A percentile compares a stretch with the other conserved stretches of the same genome.
These are phyloP conservation scores for Clytia hemisphaerica DNA, from an alignment of 30 jellyfish, hydroid and myxozoan genomes.

Conservation along the genomic window DNA sequence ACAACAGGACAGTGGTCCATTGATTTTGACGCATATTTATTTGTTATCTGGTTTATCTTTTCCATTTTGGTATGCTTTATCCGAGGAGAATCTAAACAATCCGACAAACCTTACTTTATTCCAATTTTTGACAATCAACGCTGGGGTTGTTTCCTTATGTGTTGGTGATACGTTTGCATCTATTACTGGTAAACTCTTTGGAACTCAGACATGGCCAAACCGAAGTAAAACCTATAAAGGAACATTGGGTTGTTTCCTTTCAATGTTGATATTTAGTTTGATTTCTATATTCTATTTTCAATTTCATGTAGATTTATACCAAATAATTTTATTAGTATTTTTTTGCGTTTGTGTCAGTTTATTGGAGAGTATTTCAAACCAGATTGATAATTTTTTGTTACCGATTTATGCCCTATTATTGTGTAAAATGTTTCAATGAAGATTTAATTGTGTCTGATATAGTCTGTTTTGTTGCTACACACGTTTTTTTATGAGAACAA, in stretches of 20 bases:
- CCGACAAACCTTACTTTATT: not conserved
- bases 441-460: too few species aligned
- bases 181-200: conserved; percentile 63
- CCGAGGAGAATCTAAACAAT: too few species aligned
- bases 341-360: conserved; percentile 26
- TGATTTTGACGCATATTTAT: conserved; percentile 68
- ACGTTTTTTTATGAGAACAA: too few species aligned
- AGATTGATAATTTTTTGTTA: conserved; percentile 73
- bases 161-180: conserved; percentile 96
- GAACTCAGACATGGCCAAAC: conserved; percentile 29
- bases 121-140: not conserved
- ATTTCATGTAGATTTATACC: not conserved
- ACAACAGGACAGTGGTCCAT: conserved; percentile 63
- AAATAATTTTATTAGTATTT: not conserved
- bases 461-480: too few species aligned
- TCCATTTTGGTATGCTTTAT: conserved; percentile 53
- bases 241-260: conserved; percentile 24
- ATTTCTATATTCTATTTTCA: not conserved
- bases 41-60: conserved; percentile 60
- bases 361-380: conserved; percentile 60
- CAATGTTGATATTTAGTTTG: conserved; percentile 39
- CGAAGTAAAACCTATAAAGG: conserved; percentile 77
- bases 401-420: too few species aligned
- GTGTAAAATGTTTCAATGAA: too few species aligned
- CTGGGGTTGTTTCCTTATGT: conserved; percentile 85